Base-by-base conservation (phyloP, 2,888 invertebrate genomes). In the Melieria omissa region DNA sequence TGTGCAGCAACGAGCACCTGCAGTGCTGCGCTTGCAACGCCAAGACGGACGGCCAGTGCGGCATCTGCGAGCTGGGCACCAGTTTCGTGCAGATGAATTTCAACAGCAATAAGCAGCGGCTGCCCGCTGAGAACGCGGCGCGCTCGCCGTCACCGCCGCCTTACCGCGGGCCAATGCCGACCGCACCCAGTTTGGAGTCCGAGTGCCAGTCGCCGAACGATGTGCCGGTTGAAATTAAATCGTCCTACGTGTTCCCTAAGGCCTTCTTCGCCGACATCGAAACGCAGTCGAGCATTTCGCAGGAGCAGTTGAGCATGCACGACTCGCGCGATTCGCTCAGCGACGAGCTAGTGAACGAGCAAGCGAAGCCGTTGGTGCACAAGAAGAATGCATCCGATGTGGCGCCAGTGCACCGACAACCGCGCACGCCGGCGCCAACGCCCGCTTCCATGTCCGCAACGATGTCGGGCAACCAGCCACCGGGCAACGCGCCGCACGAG, bases 1-100 rank as follows among this genome's bases (percentile, higher is more conserved):
- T 77, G 16, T 78, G 77, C 42, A 46, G 58, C 60, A 77, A 76
- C 47, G 73, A 72, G 42, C 79, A 79, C 60, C 62, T 76, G 29
- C 77, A 77, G 58, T 77, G 78, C 42, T 6, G 57, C n/a, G 64
- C 65, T 6, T 77, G 77, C 66, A 75, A 73, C 57, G 41, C 7
- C 9, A 55, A 7, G 0, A 41, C 41, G 4, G 58, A 69, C 0
- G 73, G 73, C 4, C 54, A 65, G 7, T 77, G 76, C 66, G 69
- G 69, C 45, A n/a, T 70, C 16, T 76, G 77, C 41, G 14, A 61
- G 3, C 64, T 62, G 29, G 8, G 5, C n/a, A 78, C 78, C 12
- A 70, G 61, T 52, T 78, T 77, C 14, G 65, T 75, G 10, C 72
- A 74, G 61, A 75, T 75, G 75, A 73, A 74, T n/a, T 70, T 70